Evolutionary conservation across 2,113 vertebrate genomes (phyloP).

Genomic region (Callionymus lyra): DNA sequence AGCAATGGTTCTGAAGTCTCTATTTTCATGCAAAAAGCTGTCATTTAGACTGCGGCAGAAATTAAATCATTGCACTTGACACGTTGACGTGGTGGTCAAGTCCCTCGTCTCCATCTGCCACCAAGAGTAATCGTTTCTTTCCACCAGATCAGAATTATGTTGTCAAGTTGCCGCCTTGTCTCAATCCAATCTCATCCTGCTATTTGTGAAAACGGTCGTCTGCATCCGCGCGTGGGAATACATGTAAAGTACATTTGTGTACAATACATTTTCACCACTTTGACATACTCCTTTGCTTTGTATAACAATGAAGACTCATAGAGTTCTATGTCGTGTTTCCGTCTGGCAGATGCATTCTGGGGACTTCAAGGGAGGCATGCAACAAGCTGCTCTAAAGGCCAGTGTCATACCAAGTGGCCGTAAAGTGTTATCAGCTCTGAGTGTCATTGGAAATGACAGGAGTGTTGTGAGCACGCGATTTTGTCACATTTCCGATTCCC

Average conservation of each 20-base stretch:
- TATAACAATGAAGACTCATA: conserved; percentile 9
- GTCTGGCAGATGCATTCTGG: conserved; percentile 40
- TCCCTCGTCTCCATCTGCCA: conserved; percentile 19
- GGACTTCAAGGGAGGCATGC: conserved; percentile 14
- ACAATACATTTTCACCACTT: conserved; percentile 36
- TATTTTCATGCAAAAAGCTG: conserved; percentile 10
- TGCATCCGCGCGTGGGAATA: conserved; percentile 20
- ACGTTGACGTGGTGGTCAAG: conserved; percentile 29
- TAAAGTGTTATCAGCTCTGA: conserved; percentile 20
- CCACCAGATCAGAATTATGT: conserved; percentile 36
- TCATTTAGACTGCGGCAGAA: conserved; percentile 16
- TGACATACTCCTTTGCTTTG: conserved; percentile 34
- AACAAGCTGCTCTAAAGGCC: conserved; percentile 27
- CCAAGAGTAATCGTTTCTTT: conserved; percentile 37
- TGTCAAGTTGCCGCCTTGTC: conserved; percentile 50
- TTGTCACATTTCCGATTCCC: too few species aligned
- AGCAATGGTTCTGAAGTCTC: neutral
- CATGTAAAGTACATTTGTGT: too few species aligned
- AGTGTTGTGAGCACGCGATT: neutral
- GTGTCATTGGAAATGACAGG: conserved; percentile 29
- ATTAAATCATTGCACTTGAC: conserved; percentile 46
- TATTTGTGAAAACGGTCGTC: conserved; percentile 11
- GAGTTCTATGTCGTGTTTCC: conserved; percentile 21
- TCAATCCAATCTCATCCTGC: conserved; percentile 35
- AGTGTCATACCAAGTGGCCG: conserved; percentile 26